Conservation (phyloP, 35 echinoderm and acorn worm genomes). For the Ophiothrix spiculata region DNA sequence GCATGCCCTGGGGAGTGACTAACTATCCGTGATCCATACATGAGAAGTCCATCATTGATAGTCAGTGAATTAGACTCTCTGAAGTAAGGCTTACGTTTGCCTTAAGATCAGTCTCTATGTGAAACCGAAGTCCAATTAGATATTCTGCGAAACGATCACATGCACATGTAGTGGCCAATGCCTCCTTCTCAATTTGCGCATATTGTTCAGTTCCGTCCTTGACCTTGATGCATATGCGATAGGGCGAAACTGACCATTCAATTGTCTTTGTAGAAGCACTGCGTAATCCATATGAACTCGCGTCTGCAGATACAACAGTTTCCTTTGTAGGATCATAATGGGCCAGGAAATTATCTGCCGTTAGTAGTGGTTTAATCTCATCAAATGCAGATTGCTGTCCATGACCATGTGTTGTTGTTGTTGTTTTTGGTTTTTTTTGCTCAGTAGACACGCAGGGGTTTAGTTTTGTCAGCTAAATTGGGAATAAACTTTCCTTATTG, state of each 20-base stretch:
- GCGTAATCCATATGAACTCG: slow-evolving; percentile 44
- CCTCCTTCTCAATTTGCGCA: slow-evolving; percentile 73
- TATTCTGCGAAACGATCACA: no score
- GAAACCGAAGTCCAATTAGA: slow-evolving; percentile 39
- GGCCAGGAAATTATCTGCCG: background rate
- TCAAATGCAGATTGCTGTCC: slow-evolving; percentile 30
- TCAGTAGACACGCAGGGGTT: slow-evolving; percentile 44
- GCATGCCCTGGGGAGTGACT: slow-evolving; percentile 33
- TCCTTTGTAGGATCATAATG: slow-evolving; percentile 42
- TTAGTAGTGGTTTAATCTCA: slow-evolving; percentile 23
- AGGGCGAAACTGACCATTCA: slow-evolving; percentile 31
- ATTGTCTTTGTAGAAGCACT: slow-evolving; percentile 46
- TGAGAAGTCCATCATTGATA: slow-evolving; percentile 10
- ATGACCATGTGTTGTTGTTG: background rate
- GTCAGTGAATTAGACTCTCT: background rate
- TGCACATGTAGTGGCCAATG: no score
- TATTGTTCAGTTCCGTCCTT: slow-evolving; percentile 34
- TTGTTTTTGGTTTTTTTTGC: slow-evolving; percentile 27
- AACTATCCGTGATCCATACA: slow-evolving; percentile 28
- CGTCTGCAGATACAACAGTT: slow-evolving; percentile 54
- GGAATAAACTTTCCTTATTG: slow-evolving; percentile 45
- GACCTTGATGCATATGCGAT: slow-evolving; percentile 56
- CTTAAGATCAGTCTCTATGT: slow-evolving; percentile 18
- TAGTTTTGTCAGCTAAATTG: slow-evolving; percentile 17
- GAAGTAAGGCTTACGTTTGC: slow-evolving; percentile 9